phyloP scores from a whole-genome alignment of 2,113 vertebrate species.

The Edolisoma coerulescens region DNA sequence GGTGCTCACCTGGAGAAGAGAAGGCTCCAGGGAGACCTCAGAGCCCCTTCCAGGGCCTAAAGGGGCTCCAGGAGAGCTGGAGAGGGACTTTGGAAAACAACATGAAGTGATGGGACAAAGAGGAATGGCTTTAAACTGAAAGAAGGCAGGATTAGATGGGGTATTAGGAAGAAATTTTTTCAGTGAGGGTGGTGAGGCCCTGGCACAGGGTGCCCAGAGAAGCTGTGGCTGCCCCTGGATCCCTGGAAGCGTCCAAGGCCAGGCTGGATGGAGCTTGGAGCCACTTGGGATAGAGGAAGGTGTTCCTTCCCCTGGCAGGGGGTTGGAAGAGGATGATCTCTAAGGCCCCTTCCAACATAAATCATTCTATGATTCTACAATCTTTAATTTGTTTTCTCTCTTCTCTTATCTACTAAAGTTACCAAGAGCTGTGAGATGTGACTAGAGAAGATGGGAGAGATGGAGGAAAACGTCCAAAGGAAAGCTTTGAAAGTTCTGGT shows the following conservation, averaged over 20 bases:
- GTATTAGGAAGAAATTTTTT: background rate
- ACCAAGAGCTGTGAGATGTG: background rate
- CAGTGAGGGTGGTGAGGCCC: accelerated
- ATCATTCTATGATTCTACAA: background rate
- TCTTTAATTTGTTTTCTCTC: background rate
- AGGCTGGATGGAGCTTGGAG: accelerated
- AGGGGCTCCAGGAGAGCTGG: background rate
- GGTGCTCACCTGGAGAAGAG: accelerated
- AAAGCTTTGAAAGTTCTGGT: background rate
- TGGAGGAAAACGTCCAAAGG: accelerated
- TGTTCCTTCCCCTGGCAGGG: background rate
- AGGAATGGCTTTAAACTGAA: background rate
- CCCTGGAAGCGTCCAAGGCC: background rate
- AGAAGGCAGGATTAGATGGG: background rate
- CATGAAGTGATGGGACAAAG: background rate
- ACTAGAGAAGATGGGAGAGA: background rate
- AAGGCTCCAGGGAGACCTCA: background rate
- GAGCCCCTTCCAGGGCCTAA: accelerated
- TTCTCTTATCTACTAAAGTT: background rate
- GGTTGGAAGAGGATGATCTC: accelerated
- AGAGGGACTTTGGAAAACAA: background rate
- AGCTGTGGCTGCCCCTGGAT: background rate
- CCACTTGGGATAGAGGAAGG: accelerated
- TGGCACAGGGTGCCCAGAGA: background rate
- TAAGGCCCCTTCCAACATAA: background rate